Evolutionary conservation across 1,140 invertebrate genomes (phyloP).

Genomic region (Eupristina koningsbergeri): DNA sequence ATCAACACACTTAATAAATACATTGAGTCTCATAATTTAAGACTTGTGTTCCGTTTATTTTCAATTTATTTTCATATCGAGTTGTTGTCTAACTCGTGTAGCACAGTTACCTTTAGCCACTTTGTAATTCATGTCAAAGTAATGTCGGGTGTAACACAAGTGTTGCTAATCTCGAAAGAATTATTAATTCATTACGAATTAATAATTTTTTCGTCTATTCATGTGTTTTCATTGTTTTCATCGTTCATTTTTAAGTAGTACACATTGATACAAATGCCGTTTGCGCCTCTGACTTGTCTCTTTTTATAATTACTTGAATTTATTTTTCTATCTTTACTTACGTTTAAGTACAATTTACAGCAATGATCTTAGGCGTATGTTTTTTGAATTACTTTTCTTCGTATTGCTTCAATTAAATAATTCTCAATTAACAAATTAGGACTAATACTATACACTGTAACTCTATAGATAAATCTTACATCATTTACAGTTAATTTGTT

Average conservation of each 20-base stretch:
- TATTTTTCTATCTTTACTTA: background rate
- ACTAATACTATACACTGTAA: background rate
- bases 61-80: background rate
- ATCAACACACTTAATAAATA: slow-evolving; percentile 44
- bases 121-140: too few relatives aligned
- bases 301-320: background rate
- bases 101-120: too few relatives aligned
- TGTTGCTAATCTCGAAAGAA: background rate
- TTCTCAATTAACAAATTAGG: background rate
- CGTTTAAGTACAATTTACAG: background rate
- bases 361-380: too few relatives aligned
- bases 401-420: background rate
- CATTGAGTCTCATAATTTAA: background rate
- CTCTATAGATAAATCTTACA: background rate
- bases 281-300: background rate
- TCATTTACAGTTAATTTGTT: too few relatives aligned
- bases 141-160: background rate
- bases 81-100: too few relatives aligned
- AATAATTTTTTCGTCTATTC: background rate
- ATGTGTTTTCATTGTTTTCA: background rate
- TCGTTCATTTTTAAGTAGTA: background rate
- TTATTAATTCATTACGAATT: background rate
- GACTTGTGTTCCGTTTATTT: slow-evolving; percentile 25
- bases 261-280: background rate
- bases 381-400: too few relatives aligned